Conservation (phyloP, 1,140 invertebrate genomes). For the Ceratoteleas bidentatus region DNA sequence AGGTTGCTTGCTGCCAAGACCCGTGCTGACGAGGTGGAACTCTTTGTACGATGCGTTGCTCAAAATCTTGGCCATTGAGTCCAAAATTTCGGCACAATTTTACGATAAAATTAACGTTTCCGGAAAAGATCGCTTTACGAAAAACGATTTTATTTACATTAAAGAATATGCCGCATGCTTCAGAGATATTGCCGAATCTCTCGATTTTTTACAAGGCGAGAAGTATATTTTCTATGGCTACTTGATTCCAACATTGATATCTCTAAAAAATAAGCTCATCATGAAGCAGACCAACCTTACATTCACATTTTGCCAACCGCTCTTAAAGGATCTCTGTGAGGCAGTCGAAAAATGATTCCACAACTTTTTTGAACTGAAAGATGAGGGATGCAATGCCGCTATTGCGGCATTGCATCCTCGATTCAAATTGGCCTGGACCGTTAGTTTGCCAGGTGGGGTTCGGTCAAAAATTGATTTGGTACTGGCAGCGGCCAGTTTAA, state of each 20-base stretch:
- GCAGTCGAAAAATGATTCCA: too few relatives aligned
- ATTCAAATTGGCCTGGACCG: too few relatives aligned
- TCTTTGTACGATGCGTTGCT: background rate
- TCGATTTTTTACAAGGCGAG: slow-evolving; percentile 2
- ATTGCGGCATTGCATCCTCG: too few relatives aligned
- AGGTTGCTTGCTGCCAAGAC: background rate
- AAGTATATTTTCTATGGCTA: background rate
- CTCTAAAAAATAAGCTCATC: background rate
- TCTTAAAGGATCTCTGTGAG: too few relatives aligned
- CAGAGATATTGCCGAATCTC: background rate
- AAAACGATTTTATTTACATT: background rate
- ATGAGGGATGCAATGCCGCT: too few relatives aligned
- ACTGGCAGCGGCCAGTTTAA: too few relatives aligned
- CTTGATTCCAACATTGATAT: background rate
- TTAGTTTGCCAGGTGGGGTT: too few relatives aligned
- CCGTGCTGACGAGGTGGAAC: background rate
- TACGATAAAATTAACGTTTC: background rate
- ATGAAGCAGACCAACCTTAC: too few relatives aligned
- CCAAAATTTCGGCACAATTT: background rate
- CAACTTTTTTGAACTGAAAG: too few relatives aligned
- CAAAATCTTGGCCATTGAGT: background rate
- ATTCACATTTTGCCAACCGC: too few relatives aligned
- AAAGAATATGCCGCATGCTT: background rate
- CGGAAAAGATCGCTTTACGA: background rate
- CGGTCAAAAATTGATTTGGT: too few relatives aligned